These are phyloP conservation scores for Patella ulyssiponensis DNA, from an alignment of 2,888 invertebrate genomes.

Conservation along the genomic window DNA sequence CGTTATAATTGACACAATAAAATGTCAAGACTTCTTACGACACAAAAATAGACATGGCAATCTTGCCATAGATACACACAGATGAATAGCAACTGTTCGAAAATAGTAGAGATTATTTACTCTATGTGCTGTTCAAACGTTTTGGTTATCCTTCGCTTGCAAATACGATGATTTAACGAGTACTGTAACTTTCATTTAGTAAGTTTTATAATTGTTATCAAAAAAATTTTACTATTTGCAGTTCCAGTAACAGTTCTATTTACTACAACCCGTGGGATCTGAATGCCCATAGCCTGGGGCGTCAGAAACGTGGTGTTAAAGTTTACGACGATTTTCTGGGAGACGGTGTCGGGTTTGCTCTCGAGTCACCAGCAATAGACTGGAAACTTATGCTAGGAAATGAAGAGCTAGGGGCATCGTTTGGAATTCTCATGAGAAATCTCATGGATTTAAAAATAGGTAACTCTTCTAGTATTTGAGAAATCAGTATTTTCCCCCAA, in stretches of 20 bases:
- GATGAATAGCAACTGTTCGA: too few species aligned
- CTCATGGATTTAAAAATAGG: constrained; percentile 49
- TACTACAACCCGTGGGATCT: constrained; percentile 1
- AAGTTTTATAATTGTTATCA: too few species aligned
- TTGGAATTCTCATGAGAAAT: constrained; percentile 55
- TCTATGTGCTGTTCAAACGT: too few species aligned
- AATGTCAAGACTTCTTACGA: too few species aligned
- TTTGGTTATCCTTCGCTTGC: too few species aligned
- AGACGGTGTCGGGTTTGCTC: constrained; percentile 28
- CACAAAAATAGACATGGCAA: too few species aligned
- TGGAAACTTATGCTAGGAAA: constrained; percentile 53
- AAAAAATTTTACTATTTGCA: background rate
- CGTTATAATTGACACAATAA: too few species aligned
- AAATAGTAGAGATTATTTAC: too few species aligned
- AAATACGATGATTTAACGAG: too few species aligned
- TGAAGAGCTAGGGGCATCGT: constrained; percentile 49
- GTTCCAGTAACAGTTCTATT: background rate
- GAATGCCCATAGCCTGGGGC: background rate
- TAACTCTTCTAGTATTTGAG: constrained; percentile 13
- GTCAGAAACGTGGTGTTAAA: constrained; percentile 2
- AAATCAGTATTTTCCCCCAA: too few species aligned
- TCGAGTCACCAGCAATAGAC: constrained; percentile 52
- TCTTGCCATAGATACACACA: too few species aligned
- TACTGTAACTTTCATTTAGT: too few species aligned
- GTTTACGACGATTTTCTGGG: constrained; percentile 6